Percentiles rank a stretch among this genome's conserved stretches.
Conservation (phyloP, 1,140 invertebrate genomes). For the Sarcophaga peregrina region DNA sequence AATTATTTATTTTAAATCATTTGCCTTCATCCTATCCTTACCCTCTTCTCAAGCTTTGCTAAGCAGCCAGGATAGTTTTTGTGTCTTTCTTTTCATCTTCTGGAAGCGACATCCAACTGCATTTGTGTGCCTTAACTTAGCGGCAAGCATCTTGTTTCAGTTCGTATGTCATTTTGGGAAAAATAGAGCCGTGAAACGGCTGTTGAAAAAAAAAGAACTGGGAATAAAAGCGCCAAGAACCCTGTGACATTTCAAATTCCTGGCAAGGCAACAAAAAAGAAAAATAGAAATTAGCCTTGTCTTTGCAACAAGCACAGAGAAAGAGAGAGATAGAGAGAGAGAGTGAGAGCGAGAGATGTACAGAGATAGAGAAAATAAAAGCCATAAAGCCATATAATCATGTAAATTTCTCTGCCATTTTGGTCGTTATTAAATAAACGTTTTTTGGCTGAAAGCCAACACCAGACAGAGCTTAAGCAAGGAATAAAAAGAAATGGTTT, state of each 20-base stretch:
- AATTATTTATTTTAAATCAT: background rate
- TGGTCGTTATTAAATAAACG: conserved; percentile 1
- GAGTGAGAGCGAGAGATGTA: background rate
- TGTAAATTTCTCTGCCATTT: background rate
- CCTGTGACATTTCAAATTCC: background rate
- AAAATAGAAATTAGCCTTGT: background rate
- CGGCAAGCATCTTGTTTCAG: background rate
- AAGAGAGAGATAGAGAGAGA: no score
- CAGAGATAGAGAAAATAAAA: background rate
- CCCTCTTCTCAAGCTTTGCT: background rate
- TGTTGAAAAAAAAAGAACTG: background rate
- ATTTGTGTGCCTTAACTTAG: background rate
- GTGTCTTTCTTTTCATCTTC: background rate
- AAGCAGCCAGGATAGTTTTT: background rate
- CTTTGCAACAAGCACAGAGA: background rate
- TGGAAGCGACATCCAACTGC: no score
- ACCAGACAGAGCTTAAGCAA: no score
- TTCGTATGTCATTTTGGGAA: background rate
- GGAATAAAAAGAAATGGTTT: no score
- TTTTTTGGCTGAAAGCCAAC: background rate
- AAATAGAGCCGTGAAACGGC: no score
- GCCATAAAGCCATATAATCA: background rate
- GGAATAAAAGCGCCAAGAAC: background rate
- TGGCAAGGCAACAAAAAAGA: background rate
- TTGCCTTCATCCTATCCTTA: background rate